Percentiles rank a stretch among this genome's conserved stretches.
phyloP scores from a whole-genome alignment of 2,888 invertebrate genomes.

The Notocelia uddmanniana region DNA sequence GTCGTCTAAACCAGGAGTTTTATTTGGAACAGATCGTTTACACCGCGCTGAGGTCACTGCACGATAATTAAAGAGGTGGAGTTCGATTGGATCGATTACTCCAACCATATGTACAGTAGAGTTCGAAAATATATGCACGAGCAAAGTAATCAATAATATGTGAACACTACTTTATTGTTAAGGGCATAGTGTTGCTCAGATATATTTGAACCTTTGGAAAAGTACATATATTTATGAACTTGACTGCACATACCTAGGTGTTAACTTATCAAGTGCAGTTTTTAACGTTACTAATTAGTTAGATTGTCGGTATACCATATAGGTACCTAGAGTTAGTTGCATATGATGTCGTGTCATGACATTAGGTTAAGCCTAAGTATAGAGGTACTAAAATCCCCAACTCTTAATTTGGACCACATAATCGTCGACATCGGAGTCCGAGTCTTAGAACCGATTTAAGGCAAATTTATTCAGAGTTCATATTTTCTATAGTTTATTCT shows the following conservation, averaged over 20 bases:
- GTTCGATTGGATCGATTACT: slow-evolving; percentile 43
- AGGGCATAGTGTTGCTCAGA: no score
- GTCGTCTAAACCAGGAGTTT: slow-evolving; percentile 1
- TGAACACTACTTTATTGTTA: no score
- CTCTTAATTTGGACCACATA: neutral
- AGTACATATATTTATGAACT: no score
- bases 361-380: neutral
- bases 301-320: neutral
- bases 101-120: neutral
- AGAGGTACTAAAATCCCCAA: no score
- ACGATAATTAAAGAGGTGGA: slow-evolving; percentile 46
- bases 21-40: slow-evolving; percentile 27
- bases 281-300: slow-evolving; percentile 16
- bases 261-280: slow-evolving; percentile 24
- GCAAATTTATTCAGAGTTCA: neutral
- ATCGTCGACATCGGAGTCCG: neutral
- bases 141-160: no score
- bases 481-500: neutral
- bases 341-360: neutral
- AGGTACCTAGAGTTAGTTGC: no score
- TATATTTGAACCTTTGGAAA: no score
- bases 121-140: no score
- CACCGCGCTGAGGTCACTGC: slow-evolving; percentile 35
- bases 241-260: neutral
- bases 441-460: neutral